Percentiles rank a stretch among this genome's conserved stretches.
Evolutionary conservation across 1,140 invertebrate species (phyloP).

Genomic region (Zaprionus davidi): DNA sequence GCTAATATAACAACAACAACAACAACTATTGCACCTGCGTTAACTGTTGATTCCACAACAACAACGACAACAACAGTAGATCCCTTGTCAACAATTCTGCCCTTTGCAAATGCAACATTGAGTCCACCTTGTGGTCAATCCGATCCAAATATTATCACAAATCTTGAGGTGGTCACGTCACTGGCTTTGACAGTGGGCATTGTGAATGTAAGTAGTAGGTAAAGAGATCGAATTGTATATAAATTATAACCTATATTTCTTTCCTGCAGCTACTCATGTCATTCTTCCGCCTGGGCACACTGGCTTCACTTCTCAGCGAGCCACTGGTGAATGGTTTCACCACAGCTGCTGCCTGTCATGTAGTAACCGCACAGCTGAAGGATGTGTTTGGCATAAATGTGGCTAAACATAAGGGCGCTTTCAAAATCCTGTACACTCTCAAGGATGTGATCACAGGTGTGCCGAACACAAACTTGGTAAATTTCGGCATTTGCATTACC

Average conservation of each 20-base stretch:
- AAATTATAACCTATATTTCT: slow-evolving; percentile 11
- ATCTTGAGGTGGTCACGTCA: slow-evolving; percentile 71
- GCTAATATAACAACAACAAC: background rate
- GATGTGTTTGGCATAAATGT: slow-evolving; percentile 92
- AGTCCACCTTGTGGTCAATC: slow-evolving; percentile 3
- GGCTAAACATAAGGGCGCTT: slow-evolving; percentile 88
- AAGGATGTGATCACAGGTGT: slow-evolving; percentile 88
- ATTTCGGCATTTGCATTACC: slow-evolving; percentile 89
- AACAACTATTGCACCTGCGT: background rate
- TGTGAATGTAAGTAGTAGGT: slow-evolving; percentile 60
- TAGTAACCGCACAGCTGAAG: slow-evolving; percentile 95
- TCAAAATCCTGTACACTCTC: slow-evolving; percentile 90
- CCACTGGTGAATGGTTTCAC: slow-evolving; percentile 96
- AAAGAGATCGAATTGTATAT: too few species aligned
- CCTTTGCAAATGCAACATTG: slow-evolving; percentile 36
- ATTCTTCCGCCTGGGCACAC: slow-evolving; percentile 91
- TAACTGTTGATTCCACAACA: slow-evolving; percentile 7
- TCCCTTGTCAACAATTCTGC: background rate
- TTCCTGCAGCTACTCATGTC: slow-evolving; percentile 91
- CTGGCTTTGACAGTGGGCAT: slow-evolving; percentile 72
- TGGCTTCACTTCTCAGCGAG: slow-evolving; percentile 94
- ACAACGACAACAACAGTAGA: background rate
- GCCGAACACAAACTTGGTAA: slow-evolving; percentile 87
- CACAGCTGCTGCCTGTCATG: slow-evolving; percentile 94
- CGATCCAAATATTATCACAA: slow-evolving; percentile 48